Base-by-base conservation (phyloP, 2,888 invertebrate species). In the Folsomia candida region DNA sequence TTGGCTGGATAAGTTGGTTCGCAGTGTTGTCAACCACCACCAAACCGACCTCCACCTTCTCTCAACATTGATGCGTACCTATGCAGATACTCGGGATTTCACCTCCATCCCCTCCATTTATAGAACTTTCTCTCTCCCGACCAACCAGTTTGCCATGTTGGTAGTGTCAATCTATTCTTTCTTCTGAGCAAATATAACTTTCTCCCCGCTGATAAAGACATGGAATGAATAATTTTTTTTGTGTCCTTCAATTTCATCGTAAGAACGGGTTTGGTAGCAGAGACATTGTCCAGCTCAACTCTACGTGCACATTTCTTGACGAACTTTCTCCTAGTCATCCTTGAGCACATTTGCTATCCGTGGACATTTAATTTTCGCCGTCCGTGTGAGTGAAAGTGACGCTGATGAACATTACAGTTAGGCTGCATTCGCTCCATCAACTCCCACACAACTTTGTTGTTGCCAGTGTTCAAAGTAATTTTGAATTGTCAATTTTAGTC, bases 11-110 rank as follows among this genome's bases (percentile, higher is more conserved):
- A 47, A 59, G 59, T 57, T 67, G n/a, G n/a, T n/a, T n/a, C 26
- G 67, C 69, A 67, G 69, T 72, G 72, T 72, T 69, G 72, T 69
- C 72, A 72, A 72, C 72, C 69, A 67, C 69, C 64, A 67, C 54
- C 22, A 37, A 37, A 37, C 37, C 37, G 14, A 37, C 22, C 54
- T 54, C 72, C 72, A 58, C 72, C 69, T 72, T 51, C 72, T 62
- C 57, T 69, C 67, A 22, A 62, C 54, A 65, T 67, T 58, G 65
- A 72, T 9, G 64, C 62, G 64, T 69, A 69, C 28, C 62, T 29
- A 62, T 62, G 62, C 62, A 62, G 62, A 62, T 62, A 62, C 9
- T 14, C 26, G 25, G 60, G 26, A 60, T 6, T 25, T 60, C 60
- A 60, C 60, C 60, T 60, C 60, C 14, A 37, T 37, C 37, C 37